These are phyloP conservation scores for Drosophila micromelanica DNA, from an alignment of 1,140 invertebrate genomes.

Conservation along the genomic window DNA sequence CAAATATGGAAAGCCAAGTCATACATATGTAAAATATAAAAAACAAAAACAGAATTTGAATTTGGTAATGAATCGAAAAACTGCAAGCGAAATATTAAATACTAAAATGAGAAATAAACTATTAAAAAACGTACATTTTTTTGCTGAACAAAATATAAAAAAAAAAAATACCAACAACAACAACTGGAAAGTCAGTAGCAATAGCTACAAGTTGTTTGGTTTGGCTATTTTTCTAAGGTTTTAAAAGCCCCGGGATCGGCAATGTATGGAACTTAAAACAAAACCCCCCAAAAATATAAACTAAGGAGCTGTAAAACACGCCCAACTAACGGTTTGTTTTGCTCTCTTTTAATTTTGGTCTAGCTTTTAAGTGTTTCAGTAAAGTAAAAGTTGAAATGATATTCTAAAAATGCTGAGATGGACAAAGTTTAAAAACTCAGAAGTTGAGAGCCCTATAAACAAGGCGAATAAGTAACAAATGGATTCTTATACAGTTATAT, in stretches of 20 bases:
- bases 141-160: constrained; percentile 15
- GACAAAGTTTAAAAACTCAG: constrained; percentile 25
- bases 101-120: constrained; percentile 59
- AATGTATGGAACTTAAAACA: neutral
- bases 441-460: too few species aligned
- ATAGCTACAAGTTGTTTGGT: neutral
- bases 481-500: constrained; percentile 8
- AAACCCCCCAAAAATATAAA: constrained; percentile 25
- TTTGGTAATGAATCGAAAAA: constrained; percentile 44
- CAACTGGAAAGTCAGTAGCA: constrained; percentile 6
- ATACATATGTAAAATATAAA: constrained; percentile 31
- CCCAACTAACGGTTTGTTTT: constrained; percentile 20
- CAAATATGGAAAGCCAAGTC: constrained; percentile 30
- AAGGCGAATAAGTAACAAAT: too few species aligned
- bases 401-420: constrained; percentile 46
- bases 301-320: constrained; percentile 14
- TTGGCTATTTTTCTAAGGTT: constrained; percentile 18
- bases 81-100: constrained; percentile 60
- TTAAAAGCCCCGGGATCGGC: constrained; percentile 3
- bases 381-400: constrained; percentile 31
- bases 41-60: constrained; percentile 28
- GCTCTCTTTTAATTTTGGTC: constrained; percentile 12
- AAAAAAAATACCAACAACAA: constrained; percentile 40
- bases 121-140: constrained; percentile 30
- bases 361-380: constrained; percentile 23